Evolutionary conservation across 2,888 invertebrate species (phyloP), one percentile per base, ranked within the genome.

Genomic region (Ormia ochracea): DNA sequence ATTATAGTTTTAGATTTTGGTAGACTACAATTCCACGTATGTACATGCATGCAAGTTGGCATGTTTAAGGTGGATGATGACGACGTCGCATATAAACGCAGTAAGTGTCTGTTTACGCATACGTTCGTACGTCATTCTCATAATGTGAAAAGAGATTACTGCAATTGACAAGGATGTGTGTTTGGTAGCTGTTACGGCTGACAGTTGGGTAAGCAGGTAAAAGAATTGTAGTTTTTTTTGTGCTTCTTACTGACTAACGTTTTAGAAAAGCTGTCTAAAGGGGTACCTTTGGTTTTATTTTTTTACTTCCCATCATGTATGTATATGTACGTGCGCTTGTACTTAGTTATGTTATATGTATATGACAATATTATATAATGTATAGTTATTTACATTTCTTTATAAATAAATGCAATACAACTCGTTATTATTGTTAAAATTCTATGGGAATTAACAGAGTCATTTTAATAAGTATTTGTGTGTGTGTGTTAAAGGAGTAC

Each of bases 121-220:
- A 58, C 21, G n/a, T 58, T 43, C 50, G 48, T 72, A 66, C 59
- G 61, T 78, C 68, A n/a, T n/a, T 68, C 63, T 69, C 31, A 17
- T 74, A 78, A 63, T 61, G 58, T 69, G 45, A 41, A 45, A 69
- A 59, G 43, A 33, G 31, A 61, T 56, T 23, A 41, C 69, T 78
- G 61, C 68, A 79, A 61, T 78, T 78, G 78, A 78, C 69, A 76
- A 63, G 61, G 26, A 45, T 45, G 45, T 63, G 12, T 50, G 23
- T 12, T 14, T 21, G n/a, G n/a, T n/a, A n/a, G 43, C 56, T 69
- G 68, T 45, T 38, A 41, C 38, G 26, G 31, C 63, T 59, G 50
- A 41, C 56, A 58, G 58, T 6, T 38, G 45, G 56, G 52, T 50
- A 63, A 48, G 23, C 69, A 69, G 56, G 56, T 45, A 65, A 59